Evolutionary conservation across 2,797 vertebrate species (phyloP), one percentile per base, ranked within the genome.

Genomic region (Scolopax rusticola): DNA sequence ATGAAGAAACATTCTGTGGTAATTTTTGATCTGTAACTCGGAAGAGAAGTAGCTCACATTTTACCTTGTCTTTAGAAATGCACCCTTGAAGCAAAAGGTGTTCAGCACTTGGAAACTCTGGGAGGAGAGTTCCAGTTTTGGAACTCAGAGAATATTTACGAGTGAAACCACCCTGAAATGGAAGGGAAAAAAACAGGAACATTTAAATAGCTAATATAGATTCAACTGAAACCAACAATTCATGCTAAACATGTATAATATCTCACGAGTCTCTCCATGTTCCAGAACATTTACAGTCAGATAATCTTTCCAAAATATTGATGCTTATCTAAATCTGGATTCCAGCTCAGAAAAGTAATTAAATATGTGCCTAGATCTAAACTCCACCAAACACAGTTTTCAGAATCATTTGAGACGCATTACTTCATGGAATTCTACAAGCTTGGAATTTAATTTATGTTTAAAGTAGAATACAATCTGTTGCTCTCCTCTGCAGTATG

Each of bases 91-190:
- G 99, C 70, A 99, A 97, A 76, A 99, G 99, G 90, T 99, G 99
- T 93, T 99, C 99, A 89, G 99, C 99, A 45, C 97, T 99, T 80
- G 99, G 99, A 93, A 99, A 99, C 94, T 99, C 99, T 53, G 99
- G 99, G 40, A 99, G 99, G 67, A 99, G 97, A 4, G 99, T 99
- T 97, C 99, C 99, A 8, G 99, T 99, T 98, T 99, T 99, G 81
- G 99, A 99, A 97, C 99, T 99, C 87, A 99, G 97, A 30, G 99
- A 99, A 95, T 99, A 99, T 98, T 99, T 99, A 84, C 99, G 98
- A 93, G 99, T 99, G 96, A 99, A 99, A 65, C 99, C 99, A 84
- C 99, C 99, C 99, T 99, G 96, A 93, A 97, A 96, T 7, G n/a
- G 40, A 94, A 82, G 57, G 40, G 54, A 71, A 91, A 76, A 81